Evolutionary conservation across 2,113 vertebrate genomes (phyloP), one percentile per base, ranked within the genome.

Genomic region (Heterotis niloticus): DNA sequence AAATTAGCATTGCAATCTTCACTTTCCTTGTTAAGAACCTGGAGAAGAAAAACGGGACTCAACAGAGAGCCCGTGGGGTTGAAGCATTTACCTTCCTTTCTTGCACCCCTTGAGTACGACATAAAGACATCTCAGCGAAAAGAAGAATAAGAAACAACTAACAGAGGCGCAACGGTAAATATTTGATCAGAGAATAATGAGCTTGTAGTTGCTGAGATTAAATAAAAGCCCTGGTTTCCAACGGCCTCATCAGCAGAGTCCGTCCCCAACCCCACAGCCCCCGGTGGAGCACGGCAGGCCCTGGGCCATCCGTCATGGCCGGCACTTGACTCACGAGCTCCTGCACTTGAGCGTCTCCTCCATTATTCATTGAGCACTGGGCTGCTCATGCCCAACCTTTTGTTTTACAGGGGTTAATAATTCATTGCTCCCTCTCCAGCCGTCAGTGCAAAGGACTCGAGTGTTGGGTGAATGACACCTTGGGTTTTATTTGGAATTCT

Each of bases 331-430:
- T 92, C 89, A 88, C 87, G 16, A 90, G 90, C 68, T 85, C 88
- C 86, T 87, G 89, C 88, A 87, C 87, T 90, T 88, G 81, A 92
- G 90, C 86, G 83, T 84, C 83, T 90, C 79, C 57, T 93, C 88
- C 88, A 93, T 93, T 90, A 93, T 93, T 93, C 90, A 93, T 92
- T 80, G 79, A 86, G 85, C 87, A 87, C 88, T 86, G 87, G 90
- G 88, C 82, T 85, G 86, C 87, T 86, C 83, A 80, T 87, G 79
- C 89, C 84, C 88, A 84, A 86, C 85, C 87, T 90, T 93, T 93
- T 93, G 91, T 91, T 92, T 93, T 91, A 89, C 88, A 83, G 78
- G 54, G 85, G 88, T 93, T 91, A 93, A 93, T 92, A 93, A 93
- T 93, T 91, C 89, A 92, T 90, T 84, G 68, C 82, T 82, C 81